phyloP scores from a whole-genome alignment of 2,113 vertebrate genomes.

The Scalopus aquaticus region DNA sequence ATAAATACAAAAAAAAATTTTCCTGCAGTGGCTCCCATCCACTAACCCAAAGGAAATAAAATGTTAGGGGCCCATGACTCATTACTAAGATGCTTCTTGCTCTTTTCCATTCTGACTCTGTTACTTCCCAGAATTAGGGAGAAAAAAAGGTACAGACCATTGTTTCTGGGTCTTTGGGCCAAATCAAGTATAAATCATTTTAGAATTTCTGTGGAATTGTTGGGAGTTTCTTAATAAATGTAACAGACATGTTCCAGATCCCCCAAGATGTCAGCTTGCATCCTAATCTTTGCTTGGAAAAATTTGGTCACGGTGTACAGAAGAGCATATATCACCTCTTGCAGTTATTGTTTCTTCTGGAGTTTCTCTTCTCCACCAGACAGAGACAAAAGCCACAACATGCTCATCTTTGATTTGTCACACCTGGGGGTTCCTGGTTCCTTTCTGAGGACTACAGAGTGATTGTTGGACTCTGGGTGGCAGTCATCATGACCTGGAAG shows the following conservation, averaged over 20 bases:
- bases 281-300: constrained; percentile 9
- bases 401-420: neutral
- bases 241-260: neutral
- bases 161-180: constrained; percentile 20
- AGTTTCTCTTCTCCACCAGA: neutral
- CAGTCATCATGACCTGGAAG: neutral
- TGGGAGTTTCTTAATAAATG: constrained; percentile 22
- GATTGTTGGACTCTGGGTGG: neutral
- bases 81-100: constrained; percentile 9
- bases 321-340: neutral
- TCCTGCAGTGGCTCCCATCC: neutral
- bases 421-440: neutral
- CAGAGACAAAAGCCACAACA: neutral
- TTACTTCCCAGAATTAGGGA: constrained; percentile 57
- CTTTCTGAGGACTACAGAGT: neutral
- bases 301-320: neutral
- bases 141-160: neutral
- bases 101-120: constrained; percentile 19
- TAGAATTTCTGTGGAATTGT: neutral
- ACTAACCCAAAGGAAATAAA: constrained; percentile 48
- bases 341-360: neutral
- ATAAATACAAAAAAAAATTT: neutral
- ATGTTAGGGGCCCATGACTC: constrained; percentile 41
- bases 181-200: constrained; percentile 42
- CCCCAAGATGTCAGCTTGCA: neutral